phyloP scores from a whole-genome alignment of 2,797 vertebrate genomes.

The Chrosomus eos region DNA sequence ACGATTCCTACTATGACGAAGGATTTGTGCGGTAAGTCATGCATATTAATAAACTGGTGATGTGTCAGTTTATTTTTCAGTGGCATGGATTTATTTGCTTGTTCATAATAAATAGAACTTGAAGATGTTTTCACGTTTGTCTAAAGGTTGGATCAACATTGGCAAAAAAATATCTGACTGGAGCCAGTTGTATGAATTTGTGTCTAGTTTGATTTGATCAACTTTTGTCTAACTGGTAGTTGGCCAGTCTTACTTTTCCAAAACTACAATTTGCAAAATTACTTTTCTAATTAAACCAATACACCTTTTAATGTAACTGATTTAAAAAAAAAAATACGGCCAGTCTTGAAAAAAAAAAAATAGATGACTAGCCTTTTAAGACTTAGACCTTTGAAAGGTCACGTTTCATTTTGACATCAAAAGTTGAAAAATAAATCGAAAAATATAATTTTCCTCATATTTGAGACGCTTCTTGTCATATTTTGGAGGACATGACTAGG shows the following conservation, averaged over 20 bases:
- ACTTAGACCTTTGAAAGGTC: background rate
- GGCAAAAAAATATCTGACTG: too few relatives aligned
- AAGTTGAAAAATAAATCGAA: background rate
- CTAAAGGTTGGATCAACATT: background rate
- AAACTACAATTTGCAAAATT: too few relatives aligned
- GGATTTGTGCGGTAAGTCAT: background rate
- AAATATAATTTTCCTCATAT: too few relatives aligned
- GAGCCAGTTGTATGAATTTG: too few relatives aligned
- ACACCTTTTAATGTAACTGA: background rate
- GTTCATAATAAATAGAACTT: too few relatives aligned
- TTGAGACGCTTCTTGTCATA: too few relatives aligned
- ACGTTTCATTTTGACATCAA: background rate
- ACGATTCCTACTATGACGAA: background rate
- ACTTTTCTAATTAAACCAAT: too few relatives aligned
- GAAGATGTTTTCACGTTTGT: background rate
- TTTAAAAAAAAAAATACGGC: background rate
- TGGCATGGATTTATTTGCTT: too few relatives aligned
- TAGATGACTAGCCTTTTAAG: background rate
- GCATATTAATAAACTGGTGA: constrained; percentile 7
- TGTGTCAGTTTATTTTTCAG: background rate
- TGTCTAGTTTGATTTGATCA: background rate
- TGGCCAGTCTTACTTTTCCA: too few relatives aligned
- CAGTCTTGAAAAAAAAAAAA: background rate
- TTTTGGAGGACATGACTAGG: too few relatives aligned
- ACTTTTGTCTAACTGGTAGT: too few relatives aligned